Evolutionary conservation across 2,888 invertebrate genomes (phyloP), one percentile per base, ranked within the genome.

Genomic region (Stegana nigrithorax): DNA sequence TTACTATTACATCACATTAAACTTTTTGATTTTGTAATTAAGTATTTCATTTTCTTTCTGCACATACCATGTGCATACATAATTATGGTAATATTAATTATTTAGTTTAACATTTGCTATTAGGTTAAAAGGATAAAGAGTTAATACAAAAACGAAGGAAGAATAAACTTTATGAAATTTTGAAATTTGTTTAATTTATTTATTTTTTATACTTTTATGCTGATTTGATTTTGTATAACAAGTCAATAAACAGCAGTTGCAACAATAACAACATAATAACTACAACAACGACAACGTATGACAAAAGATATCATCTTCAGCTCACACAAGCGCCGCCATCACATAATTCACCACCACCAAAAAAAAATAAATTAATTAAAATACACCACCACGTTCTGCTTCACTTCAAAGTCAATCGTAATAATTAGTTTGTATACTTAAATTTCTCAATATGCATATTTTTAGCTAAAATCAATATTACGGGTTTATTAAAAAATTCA

Each of bases 201-300:
- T n/a, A n/a, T n/a, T 5, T 53, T 63, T n/a, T n/a, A n/a, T n/a
- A n/a, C n/a, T n/a, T n/a, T n/a, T n/a, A n/a, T n/a, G n/a, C n/a
- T n/a, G n/a, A n/a, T n/a, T n/a, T n/a, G n/a, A n/a, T 61, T 67
- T 76, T 58, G 65, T 72, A 66, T 60, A 67, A 62, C 62, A 65
- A 60, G 63, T 67, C 36, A 67, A 67, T 60, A 69, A 62, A 51
- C 19, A 36, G 17, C 26, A 51, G 17, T 62, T 66, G 65, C 50
- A 62, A 61, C 50, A 75, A 78, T 70, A 78, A 21, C 72, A 59
- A 65, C 36, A 51, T 67, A 55, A 66, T 63, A 65, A 70, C 66
- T 62, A 67, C 62, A n/a, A 36, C 36, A 36, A 36, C 36, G 36
- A 36, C 10, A 5, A n/a, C n/a, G n/a, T n/a, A n/a, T n/a, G n/a